These are phyloP conservation scores for Drosophila sp. DNA, from an alignment of 1,140 invertebrate species.

Conservation along the genomic window DNA sequence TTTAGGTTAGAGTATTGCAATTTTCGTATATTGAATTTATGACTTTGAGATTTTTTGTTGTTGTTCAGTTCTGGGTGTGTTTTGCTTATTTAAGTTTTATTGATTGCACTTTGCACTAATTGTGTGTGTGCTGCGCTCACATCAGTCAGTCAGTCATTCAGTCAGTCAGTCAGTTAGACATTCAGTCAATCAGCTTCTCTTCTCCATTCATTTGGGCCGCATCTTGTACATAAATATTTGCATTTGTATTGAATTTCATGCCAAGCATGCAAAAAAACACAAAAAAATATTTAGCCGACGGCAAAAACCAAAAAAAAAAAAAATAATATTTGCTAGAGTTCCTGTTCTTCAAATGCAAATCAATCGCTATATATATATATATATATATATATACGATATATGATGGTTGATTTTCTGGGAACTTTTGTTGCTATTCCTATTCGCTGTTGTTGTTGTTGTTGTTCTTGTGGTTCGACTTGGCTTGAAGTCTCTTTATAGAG, in stretches of 20 bases:
- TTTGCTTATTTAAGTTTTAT: slow-evolving; percentile 58
- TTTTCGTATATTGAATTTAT: neutral
- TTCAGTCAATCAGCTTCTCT: slow-evolving; percentile 18
- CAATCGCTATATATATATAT: slow-evolving; percentile 7
- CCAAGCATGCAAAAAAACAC: slow-evolving; percentile 36
- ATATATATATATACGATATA: neutral
- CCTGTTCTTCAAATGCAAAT: slow-evolving; percentile 7
- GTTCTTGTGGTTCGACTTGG: slow-evolving; percentile 6
- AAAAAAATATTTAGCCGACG: slow-evolving; percentile 49
- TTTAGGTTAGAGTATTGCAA: no score
- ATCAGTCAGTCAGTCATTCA: neutral
- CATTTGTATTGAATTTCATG: slow-evolving; percentile 58
- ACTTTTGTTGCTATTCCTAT: neutral
- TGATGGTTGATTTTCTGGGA: slow-evolving; percentile 7
- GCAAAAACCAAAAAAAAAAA: slow-evolving; percentile 34
- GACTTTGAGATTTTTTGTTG: neutral
- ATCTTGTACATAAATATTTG: slow-evolving; percentile 48
- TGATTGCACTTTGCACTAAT: slow-evolving; percentile 56
- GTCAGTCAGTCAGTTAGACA: neutral
- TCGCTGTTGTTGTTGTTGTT: neutral
- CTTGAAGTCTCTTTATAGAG: slow-evolving; percentile 6
- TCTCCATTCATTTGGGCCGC: neutral
- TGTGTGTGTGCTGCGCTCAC: slow-evolving; percentile 11
- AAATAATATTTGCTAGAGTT: slow-evolving; percentile 6
- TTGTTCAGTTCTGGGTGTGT: slow-evolving; percentile 18